A percentile compares a stretch with the other conserved stretches of the same genome.
These are phyloP conservation scores for Seriola aureovittata DNA, from an alignment of 2,113 vertebrate species.

Conservation along the genomic window DNA sequence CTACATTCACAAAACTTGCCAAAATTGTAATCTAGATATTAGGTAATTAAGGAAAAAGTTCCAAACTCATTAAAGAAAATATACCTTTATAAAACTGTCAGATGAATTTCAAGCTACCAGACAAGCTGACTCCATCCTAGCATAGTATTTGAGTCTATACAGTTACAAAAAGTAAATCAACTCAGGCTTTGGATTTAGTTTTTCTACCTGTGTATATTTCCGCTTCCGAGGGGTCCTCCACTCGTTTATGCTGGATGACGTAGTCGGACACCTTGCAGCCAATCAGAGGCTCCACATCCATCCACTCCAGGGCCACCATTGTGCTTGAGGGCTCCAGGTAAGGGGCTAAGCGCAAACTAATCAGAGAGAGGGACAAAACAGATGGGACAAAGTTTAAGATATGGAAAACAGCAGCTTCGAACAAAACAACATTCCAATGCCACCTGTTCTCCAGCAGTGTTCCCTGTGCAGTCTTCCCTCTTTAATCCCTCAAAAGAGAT, in stretches of 20 bases:
- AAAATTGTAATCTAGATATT: background rate
- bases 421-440: slow-evolving; percentile 63
- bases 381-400: slow-evolving; percentile 8
- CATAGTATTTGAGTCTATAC: background rate
- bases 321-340: slow-evolving; percentile 95
- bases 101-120: too few relatives aligned
- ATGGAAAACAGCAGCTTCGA: slow-evolving; percentile 33
- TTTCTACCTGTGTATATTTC: slow-evolving; percentile 95
- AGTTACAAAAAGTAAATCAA: background rate
- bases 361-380: slow-evolving; percentile 4
- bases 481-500: slow-evolving; percentile 66
- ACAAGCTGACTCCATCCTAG: background rate
- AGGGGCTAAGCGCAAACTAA: slow-evolving; percentile 91
- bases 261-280: slow-evolving; percentile 97
- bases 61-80: background rate
- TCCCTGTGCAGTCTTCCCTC: slow-evolving; percentile 45
- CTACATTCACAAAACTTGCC: too few relatives aligned
- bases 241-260: slow-evolving; percentile 96
- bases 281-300: slow-evolving; percentile 94
- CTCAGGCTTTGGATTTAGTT: background rate
- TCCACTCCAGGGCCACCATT: slow-evolving; percentile 96
- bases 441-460: slow-evolving; percentile 72
- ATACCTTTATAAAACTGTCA: too few relatives aligned
- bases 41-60: background rate
- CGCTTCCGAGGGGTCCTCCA: slow-evolving; percentile 94